phyloP scores from a whole-genome alignment of 2,888 invertebrate genomes.

The Andricus quercusramuli region DNA sequence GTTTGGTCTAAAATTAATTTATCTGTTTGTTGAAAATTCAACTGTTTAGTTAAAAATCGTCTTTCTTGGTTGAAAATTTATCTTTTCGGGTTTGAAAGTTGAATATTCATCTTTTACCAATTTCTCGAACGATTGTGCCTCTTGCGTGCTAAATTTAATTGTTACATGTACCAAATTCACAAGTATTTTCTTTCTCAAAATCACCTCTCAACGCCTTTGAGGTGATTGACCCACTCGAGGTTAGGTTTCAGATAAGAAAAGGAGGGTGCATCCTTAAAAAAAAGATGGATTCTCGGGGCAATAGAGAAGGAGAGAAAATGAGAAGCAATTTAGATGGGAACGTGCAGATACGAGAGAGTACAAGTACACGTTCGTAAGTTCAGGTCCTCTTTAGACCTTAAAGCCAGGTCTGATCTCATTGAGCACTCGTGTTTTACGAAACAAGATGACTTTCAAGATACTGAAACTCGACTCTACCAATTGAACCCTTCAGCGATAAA shows the following conservation, averaged over 20 bases:
- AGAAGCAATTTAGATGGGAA: constrained; percentile 64
- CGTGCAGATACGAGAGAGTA: constrained; percentile 54
- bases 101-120: no score
- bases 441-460: constrained; percentile 58
- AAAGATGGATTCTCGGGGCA: background rate
- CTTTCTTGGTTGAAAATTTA: no score
- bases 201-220: constrained; percentile 40
- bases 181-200: background rate
- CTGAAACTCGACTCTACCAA: constrained; percentile 38
- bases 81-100: no score
- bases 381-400: constrained; percentile 42
- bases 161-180: no score
- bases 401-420: constrained; percentile 53
- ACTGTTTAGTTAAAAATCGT: no score
- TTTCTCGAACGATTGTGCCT: no score
- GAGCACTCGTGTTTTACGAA: constrained; percentile 56
- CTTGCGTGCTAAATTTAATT: no score
- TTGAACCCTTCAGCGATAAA: background rate
- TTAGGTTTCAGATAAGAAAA: constrained; percentile 47
- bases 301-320: constrained; percentile 57
- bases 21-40: no score
- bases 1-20: no score
- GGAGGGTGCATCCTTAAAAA: constrained; percentile 44
- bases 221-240: constrained; percentile 54
- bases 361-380: constrained; percentile 40